A percentile compares a stretch with the other conserved stretches of the same genome.
These are phyloP conservation scores for Siniperca undulata DNA, from an alignment of 2,797 vertebrate species.

Conservation along the genomic window DNA sequence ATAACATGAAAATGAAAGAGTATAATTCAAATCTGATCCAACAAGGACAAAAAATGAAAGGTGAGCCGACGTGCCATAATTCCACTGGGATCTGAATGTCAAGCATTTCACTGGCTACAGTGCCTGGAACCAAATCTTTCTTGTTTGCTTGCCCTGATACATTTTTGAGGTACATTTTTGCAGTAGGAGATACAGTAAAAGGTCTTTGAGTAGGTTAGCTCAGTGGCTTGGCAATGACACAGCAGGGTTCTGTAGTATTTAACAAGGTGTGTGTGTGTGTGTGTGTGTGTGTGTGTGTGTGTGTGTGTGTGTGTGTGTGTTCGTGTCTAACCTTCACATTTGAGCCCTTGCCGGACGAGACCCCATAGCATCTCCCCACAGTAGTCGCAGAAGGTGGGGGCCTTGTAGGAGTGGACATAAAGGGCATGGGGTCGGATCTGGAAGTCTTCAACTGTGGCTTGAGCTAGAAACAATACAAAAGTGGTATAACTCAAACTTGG, in stretches of 20 bases:
- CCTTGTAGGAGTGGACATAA: constrained; percentile 98
- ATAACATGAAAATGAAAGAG: constrained; percentile 37
- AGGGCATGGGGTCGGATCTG: constrained; percentile 98
- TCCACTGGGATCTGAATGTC: constrained; percentile 62
- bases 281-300: constrained; percentile 13
- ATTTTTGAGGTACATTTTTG: constrained; percentile 37
- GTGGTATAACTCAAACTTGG: constrained; percentile 52
- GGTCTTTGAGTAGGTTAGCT: not conserved
- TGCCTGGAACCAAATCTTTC: constrained; percentile 29
- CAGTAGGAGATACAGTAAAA: not conserved
- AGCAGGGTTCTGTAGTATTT: not conserved
- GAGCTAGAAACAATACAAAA: constrained; percentile 86
- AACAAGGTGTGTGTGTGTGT: constrained; percentile 2
- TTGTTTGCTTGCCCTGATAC: constrained; percentile 35
- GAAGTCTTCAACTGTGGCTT: constrained; percentile 98
- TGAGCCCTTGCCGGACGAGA: constrained; percentile 96
- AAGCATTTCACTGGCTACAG: constrained; percentile 50
- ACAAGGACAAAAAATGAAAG: constrained; percentile 34
- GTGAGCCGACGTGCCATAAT: constrained; percentile 25
- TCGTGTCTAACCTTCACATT: constrained; percentile 94
- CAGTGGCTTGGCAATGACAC: not conserved
- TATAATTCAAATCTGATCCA: constrained; percentile 43
- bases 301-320: constrained; percentile 20
- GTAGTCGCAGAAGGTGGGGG: constrained; percentile 98
- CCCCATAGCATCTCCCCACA: constrained; percentile 99